phyloP scores from a whole-genome alignment of 2,113 vertebrate species.

The Entosphenus tridentatus region DNA sequence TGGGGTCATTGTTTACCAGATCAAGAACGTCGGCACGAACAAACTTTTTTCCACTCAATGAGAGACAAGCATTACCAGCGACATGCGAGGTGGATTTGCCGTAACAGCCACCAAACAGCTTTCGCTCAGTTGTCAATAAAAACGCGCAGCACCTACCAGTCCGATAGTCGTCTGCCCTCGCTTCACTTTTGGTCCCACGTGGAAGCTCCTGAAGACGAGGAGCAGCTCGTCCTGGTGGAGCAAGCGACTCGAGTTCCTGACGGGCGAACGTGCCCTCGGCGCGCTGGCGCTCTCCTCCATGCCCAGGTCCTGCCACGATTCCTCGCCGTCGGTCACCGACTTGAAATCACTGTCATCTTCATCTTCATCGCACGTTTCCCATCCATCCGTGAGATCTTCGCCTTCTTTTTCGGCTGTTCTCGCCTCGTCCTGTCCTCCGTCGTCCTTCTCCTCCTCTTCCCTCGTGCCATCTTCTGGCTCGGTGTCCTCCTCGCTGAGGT shows the following conservation, averaged over 20 bases:
- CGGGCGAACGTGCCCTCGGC: background rate
- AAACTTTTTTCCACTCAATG: no score
- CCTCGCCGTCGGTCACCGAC: no score
- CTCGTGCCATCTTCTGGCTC: no score
- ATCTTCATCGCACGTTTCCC: constrained; percentile 67
- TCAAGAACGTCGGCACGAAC: no score
- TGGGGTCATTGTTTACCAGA: no score
- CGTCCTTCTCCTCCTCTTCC: constrained; percentile 15
- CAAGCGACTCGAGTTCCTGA: constrained; percentile 45
- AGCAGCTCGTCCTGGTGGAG: constrained; percentile 53
- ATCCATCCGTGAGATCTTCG: constrained; percentile 32
- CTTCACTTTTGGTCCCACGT: constrained; percentile 32
- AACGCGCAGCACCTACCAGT: constrained; percentile 33
- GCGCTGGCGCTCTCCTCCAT: constrained; percentile 7
- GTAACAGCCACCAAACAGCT: no score
- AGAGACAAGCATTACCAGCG: no score
- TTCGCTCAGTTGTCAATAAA: no score
- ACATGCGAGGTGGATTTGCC: no score
- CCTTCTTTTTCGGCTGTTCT: constrained; percentile 12
- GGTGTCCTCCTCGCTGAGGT: no score
- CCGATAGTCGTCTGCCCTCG: constrained; percentile 63
- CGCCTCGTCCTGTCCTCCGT: constrained; percentile 27
- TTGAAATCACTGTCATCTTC: constrained; percentile 10
- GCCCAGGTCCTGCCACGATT: constrained; percentile 8
- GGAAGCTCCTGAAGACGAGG: constrained; percentile 35